Base-by-base conservation (phyloP, 2,113 vertebrate species). In the Coptodon rendalli region DNA sequence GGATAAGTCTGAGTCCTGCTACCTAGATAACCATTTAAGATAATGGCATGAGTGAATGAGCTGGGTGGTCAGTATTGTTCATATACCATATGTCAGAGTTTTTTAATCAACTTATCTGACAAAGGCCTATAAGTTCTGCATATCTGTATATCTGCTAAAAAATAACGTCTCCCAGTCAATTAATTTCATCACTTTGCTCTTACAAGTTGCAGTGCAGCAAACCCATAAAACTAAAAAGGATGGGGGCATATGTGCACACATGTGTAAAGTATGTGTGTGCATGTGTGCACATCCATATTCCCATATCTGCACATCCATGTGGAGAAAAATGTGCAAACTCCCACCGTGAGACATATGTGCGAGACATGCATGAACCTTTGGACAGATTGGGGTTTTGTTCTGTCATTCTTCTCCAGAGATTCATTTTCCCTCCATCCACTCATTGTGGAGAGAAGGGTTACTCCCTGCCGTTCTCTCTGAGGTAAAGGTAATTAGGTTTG, bases 401-500 rank as follows among this genome's bases (percentile, higher is more conserved):
- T 87, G 82, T 85, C 84, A 84, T 89, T 89, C 78, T 89, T 66
- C 91, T 92, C 93, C 85, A 81, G 89, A 89, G 91, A 92, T 83
- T 87, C 36, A 36, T 81, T 92, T 89, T 79, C 81, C 56, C 71
- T 84, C 48, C 45, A 85, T 91, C 89, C 82, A 91, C 82, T 90
- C 84, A 53, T 83, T 27, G 52, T 68, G 80, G 82, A 91, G 78
- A 63, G 53, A 83, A 87, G 83, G 82, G 36, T 83, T 81, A 63
- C 71, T 86, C 48, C 57, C 43, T 81, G 40, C 66, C 9, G 3
- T 63, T 81, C 36, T 92, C 93, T 93, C 89, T 29, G 84, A 94
- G 91, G 90, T 91, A 85, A 63, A 93, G 85, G 90, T 95, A 96
- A 96, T 95, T 95, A 93, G 94, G 48, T 87, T 86, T 96, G 95